Conservation (phyloP, 64 coral and sea anemone genomes). For the Orbicella faveolata region DNA sequence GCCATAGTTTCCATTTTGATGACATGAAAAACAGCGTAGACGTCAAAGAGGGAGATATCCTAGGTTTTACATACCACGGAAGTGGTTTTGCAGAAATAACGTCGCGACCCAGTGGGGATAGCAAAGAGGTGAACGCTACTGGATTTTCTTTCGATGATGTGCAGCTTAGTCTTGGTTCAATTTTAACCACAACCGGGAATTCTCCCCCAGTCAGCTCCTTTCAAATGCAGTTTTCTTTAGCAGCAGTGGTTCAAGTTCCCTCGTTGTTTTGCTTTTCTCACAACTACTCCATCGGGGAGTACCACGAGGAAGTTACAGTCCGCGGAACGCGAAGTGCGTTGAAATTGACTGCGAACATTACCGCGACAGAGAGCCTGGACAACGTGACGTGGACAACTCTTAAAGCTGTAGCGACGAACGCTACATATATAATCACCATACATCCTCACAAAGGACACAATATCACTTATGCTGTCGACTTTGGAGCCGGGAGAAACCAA, state of each 20-base stretch:
- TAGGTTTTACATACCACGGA: constrained; percentile 29
- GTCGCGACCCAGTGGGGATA: neutral
- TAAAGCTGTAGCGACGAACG: constrained; percentile 31
- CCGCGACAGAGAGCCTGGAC: constrained; percentile 40
- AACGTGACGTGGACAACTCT: constrained; percentile 53
- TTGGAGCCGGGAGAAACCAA: constrained; percentile 22
- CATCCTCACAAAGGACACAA: constrained; percentile 68
- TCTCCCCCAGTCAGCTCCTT: neutral
- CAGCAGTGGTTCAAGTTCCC: neutral
- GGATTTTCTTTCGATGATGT: neutral
- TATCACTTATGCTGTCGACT: constrained; percentile 46
- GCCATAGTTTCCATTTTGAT: constrained; percentile 41
- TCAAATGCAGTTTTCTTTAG: constrained; percentile 7
- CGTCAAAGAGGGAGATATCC: constrained; percentile 34
- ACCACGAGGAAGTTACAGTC: constrained; percentile 11
- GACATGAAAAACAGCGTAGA: constrained; percentile 18
- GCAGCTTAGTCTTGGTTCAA: neutral
- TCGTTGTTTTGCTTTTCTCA: constrained; percentile 11
- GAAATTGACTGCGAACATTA: neutral
- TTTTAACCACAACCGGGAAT: neutral
- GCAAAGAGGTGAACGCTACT: neutral
- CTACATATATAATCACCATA: constrained; percentile 30
- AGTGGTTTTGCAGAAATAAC: constrained; percentile 37
- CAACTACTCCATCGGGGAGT: constrained; percentile 2
- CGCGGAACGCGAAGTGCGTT: neutral